A percentile compares a stretch with the other conserved stretches of the same genome.
phyloP scores from a whole-genome alignment of 2,113 vertebrate species.

The Semicossyphus pulcher region DNA sequence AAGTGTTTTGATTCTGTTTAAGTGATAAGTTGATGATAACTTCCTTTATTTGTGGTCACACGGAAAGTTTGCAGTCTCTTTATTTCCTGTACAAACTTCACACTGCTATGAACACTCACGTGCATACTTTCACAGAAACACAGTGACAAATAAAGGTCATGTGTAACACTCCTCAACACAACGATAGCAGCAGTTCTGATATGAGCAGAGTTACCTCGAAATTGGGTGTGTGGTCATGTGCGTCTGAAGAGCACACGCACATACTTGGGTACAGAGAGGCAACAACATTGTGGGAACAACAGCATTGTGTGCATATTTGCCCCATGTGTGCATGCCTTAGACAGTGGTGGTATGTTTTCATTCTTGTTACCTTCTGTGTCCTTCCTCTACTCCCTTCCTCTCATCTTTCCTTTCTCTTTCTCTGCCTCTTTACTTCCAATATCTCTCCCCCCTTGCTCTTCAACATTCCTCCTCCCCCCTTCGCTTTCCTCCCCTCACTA shows the following conservation, averaged over 20 bases:
- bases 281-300: neutral
- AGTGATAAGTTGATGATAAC: neutral
- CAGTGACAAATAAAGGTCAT: constrained; percentile 40
- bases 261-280: neutral
- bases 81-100: neutral
- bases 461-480: constrained; percentile 10
- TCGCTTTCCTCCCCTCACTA: neutral
- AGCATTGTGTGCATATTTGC: neutral
- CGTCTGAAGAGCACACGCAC: neutral
- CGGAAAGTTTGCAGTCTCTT: neutral
- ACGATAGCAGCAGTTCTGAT: constrained; percentile 46
- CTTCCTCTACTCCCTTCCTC: constrained; percentile 8
- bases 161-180: constrained; percentile 36
- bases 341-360: constrained; percentile 37
- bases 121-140: neutral
- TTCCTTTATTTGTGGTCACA: neutral
- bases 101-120: neutral
- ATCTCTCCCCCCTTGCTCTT: neutral
- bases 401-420: constrained; percentile 9
- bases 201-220: constrained; percentile 34
- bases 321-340: neutral
- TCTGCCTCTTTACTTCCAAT: constrained; percentile 15
- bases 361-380: constrained; percentile 35
- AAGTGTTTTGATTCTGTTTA: no score
- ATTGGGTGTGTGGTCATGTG: constrained; percentile 35